Conservation (phyloP, 2,113 vertebrate genomes). For the Cisticola juncidis region DNA sequence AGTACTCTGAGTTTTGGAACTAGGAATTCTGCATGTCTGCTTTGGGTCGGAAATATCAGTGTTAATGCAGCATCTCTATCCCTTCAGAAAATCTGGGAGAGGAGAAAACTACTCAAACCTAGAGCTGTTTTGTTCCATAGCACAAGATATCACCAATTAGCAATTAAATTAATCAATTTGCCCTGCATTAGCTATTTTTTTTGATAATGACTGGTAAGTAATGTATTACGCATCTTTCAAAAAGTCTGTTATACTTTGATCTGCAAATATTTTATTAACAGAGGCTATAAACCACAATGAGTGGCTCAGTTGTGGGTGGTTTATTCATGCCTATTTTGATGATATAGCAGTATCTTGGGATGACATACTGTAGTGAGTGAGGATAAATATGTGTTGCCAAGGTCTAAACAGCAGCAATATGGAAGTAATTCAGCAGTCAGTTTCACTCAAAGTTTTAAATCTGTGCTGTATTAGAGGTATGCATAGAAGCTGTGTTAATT, state of each 20-base stretch:
- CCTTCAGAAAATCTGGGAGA: background rate
- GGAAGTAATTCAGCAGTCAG: conserved; percentile 88
- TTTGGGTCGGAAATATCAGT: background rate
- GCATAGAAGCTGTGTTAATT: conserved; percentile 91
- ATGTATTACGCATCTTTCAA: background rate
- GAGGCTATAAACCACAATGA: conserved; percentile 35
- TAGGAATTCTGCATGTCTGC: background rate
- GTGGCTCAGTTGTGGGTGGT: conserved; percentile 40
- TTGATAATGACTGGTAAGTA: conserved; percentile 10
- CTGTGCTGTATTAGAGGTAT: conserved; percentile 86
- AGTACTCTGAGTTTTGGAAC: background rate
- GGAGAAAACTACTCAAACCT: background rate
- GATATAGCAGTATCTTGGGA: conserved; percentile 51
- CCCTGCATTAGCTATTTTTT: background rate
- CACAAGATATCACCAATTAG: background rate
- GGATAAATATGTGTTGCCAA: conserved; percentile 75
- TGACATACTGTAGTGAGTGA: conserved; percentile 73
- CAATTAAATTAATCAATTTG: background rate
- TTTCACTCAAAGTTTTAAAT: conserved; percentile 89
- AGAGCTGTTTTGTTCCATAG: background rate
- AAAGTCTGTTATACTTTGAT: conserved; percentile 41
- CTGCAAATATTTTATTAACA: conserved; percentile 57
- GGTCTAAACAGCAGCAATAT: conserved; percentile 83
- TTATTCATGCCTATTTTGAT: conserved; percentile 61
- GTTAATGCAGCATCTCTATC: background rate